Evolutionary conservation across 1,140 invertebrate species (phyloP).

Genomic region (Trinorchestia longiramus): DNA sequence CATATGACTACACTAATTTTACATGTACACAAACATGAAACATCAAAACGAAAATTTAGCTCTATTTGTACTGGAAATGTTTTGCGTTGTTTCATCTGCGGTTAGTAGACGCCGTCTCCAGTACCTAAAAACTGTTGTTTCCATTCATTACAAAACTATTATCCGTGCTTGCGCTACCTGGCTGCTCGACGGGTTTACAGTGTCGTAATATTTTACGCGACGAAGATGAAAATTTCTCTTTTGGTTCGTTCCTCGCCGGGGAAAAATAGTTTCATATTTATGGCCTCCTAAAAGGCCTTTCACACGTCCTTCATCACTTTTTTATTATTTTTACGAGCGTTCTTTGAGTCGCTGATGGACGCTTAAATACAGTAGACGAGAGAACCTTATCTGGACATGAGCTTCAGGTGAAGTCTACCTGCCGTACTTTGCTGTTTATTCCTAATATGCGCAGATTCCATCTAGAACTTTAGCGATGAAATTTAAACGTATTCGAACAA

Average conservation of each 20-base stretch:
- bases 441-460: background rate
- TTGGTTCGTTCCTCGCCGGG: background rate
- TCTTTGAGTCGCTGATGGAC: background rate
- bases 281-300: background rate
- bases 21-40: background rate
- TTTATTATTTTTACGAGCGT: background rate
- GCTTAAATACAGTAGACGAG: background rate
- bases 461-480: background rate
- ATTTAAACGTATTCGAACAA: background rate
- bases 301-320: background rate
- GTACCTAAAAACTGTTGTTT: background rate
- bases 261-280: background rate
- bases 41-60: background rate
- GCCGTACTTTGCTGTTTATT: background rate
- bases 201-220: background rate
- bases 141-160: background rate
- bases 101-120: background rate
- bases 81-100: background rate
- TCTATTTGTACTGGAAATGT: background rate
- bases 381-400: background rate
- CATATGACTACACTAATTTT: background rate
- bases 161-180: background rate
- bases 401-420: background rate
- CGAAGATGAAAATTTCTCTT: background rate
- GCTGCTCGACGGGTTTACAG: background rate